phyloP scores from a whole-genome alignment of 2,888 invertebrate genomes.

The Heliconius ismenius region DNA sequence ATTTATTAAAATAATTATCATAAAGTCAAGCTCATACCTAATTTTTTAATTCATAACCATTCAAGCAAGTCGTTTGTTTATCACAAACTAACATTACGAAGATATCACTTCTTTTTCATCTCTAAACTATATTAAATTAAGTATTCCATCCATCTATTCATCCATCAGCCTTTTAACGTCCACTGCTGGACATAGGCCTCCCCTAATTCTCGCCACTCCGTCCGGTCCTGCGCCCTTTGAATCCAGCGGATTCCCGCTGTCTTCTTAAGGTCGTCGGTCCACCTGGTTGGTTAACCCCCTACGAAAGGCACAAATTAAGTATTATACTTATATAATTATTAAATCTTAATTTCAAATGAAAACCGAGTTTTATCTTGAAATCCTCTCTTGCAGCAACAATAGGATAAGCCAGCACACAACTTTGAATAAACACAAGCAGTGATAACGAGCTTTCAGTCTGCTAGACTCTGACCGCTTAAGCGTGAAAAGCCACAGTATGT shows the following conservation, averaged over 20 bases:
- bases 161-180: too few species aligned
- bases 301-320: too few species aligned
- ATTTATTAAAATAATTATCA: too few species aligned
- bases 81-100: background rate
- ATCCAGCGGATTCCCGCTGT: too few species aligned
- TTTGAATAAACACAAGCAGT: conserved; percentile 34
- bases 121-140: background rate
- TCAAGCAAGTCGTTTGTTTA: background rate
- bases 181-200: too few species aligned
- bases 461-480: conserved; percentile 31
- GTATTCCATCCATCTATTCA: background rate
- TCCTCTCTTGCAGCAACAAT: conserved; percentile 21
- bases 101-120: background rate
- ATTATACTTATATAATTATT: background rate
- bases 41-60: background rate
- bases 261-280: too few species aligned
- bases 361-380: conserved; percentile 1
- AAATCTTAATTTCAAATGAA: conserved; percentile 13
- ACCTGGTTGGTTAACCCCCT: too few species aligned
- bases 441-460: conserved; percentile 36
- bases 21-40: background rate
- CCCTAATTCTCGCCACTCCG: too few species aligned
- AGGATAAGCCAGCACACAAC: conserved; percentile 29
- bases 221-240: too few species aligned
- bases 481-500: conserved; percentile 25